These are phyloP conservation scores for Gymnorhina tibicen DNA, from an alignment of 2,113 vertebrate species.

Conservation along the genomic window DNA sequence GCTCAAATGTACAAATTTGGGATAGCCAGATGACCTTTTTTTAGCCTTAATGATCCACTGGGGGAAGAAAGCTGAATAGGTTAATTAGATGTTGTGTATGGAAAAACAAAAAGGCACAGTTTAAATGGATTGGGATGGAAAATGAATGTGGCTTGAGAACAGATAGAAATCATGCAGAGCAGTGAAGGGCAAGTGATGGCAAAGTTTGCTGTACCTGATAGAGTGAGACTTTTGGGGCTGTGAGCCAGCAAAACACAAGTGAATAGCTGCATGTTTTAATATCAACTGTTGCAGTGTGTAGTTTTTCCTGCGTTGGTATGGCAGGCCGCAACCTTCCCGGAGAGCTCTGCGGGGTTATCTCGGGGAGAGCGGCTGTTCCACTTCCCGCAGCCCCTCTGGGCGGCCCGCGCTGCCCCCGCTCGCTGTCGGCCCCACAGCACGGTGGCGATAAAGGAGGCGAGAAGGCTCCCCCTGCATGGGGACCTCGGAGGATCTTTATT, in stretches of 20 bases:
- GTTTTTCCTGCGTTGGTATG: too few species aligned
- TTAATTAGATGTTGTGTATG: not conserved
- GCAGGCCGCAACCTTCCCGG: too few species aligned
- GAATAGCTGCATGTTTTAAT: not conserved
- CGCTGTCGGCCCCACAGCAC: too few species aligned
- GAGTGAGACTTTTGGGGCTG: not conserved
- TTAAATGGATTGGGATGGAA: not conserved
- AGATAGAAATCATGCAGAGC: not conserved
- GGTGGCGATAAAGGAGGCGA: too few species aligned
- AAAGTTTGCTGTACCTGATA: not conserved
- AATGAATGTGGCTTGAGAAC: not conserved
- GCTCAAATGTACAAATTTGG: not conserved
- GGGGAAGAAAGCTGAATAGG: not conserved
- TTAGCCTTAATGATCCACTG: not conserved
- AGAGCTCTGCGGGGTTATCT: too few species aligned
- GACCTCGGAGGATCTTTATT: too few species aligned
- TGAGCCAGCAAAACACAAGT: not conserved
- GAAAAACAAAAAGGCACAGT: not conserved
- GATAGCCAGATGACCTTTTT: not conserved
- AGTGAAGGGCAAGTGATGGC: not conserved
- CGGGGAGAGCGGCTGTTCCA: too few species aligned
- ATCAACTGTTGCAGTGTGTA: too few species aligned
- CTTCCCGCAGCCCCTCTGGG: too few species aligned
- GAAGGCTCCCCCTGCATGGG: too few species aligned
- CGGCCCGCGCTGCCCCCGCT: too few species aligned